A percentile compares a stretch with the other conserved stretches of the same genome.
phyloP scores from a whole-genome alignment of 2,797 vertebrate species.

The Eulemur albifrons region DNA sequence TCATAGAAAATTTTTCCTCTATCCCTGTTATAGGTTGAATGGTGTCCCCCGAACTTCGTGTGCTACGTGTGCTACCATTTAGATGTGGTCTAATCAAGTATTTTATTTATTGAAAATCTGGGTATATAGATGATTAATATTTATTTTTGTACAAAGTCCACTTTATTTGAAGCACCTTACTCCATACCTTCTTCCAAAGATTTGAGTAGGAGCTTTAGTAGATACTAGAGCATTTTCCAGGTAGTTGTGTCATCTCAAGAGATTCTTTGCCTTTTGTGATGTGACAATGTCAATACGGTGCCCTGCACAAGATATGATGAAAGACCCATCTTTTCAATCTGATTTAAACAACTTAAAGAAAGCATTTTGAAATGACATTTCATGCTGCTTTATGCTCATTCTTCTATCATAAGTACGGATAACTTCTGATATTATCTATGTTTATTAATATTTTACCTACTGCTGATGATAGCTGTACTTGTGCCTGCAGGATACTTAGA shows the following conservation, averaged over 20 bases:
- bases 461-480: background rate
- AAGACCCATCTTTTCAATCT: background rate
- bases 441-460: conserved; percentile 67
- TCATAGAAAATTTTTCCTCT: too few relatives aligned
- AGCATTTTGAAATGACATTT: conserved; percentile 7
- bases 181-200: background rate
- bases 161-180: background rate
- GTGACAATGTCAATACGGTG: background rate
- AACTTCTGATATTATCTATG: background rate
- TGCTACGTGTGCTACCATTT: too few relatives aligned
- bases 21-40: too few relatives aligned
- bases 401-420: conserved; percentile 17
- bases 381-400: background rate
- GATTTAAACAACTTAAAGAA: background rate
- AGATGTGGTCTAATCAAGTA: background rate
- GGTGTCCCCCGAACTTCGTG: too few relatives aligned
- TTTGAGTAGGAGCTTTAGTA: background rate
- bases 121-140: background rate
- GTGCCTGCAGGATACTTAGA: conserved; percentile 1
- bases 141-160: background rate
- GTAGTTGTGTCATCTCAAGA: background rate
- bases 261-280: background rate
- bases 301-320: background rate
- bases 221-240: background rate
- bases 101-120: conserved; percentile 16